phyloP scores from a whole-genome alignment of 2,888 invertebrate genomes.

The Apodemia mormo region DNA sequence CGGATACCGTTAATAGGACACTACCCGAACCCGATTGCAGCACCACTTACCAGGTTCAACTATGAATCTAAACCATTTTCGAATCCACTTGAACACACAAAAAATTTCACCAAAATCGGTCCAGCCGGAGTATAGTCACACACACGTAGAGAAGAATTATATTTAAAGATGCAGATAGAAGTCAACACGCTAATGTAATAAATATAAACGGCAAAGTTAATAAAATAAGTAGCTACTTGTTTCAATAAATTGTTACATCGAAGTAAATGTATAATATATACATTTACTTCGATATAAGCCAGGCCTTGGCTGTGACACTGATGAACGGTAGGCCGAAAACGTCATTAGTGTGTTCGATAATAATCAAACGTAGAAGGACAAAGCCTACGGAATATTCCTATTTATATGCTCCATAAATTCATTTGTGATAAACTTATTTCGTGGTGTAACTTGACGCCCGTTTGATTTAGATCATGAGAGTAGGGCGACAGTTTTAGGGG shows the following conservation, averaged over 20 bases:
- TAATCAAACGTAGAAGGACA: conserved; percentile 3
- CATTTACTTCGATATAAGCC: no score
- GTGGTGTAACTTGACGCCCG: no score
- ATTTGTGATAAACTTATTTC: not conserved
- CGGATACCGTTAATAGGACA: no score
- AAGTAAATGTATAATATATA: conserved; percentile 17
- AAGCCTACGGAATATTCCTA: conserved; percentile 2
- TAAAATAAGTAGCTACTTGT: not conserved
- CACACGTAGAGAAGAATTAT: no score
- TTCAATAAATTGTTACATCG: conserved; percentile 11
- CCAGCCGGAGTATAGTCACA: no score
- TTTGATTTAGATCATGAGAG: no score
- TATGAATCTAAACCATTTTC: no score
- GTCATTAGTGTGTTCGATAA: conserved; percentile 17
- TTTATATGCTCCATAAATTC: not conserved
- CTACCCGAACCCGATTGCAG: no score
- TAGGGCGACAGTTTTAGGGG: no score
- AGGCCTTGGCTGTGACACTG: conserved; percentile 23
- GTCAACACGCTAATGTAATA: not conserved
- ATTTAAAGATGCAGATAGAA: not conserved
- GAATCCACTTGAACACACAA: no score
- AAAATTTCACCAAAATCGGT: no score
- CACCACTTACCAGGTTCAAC: no score
- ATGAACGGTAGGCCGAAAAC: conserved; percentile 22
- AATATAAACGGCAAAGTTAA: not conserved